Base-by-base conservation (phyloP, 2,113 vertebrate genomes). In the Dromiciops gliroides region DNA sequence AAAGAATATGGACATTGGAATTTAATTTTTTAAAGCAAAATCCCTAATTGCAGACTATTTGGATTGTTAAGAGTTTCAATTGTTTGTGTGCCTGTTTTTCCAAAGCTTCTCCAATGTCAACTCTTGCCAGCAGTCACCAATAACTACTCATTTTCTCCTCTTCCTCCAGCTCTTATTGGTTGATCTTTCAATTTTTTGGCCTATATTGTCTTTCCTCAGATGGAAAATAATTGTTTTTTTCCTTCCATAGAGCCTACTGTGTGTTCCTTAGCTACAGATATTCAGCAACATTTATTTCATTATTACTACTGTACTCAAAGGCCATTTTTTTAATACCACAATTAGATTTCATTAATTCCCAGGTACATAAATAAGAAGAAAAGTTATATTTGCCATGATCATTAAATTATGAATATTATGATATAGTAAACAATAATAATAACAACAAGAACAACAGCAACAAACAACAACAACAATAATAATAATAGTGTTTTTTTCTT, bases 401-500 rank as follows among this genome's bases (percentile, higher is more conserved):
- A 67, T 31, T 37, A 67, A 67, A 67, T 67, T 67, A 37, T 67
- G 37, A 37, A 37, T 28, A 4, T 67, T 67, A 50, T 6, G 9
- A 50, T 50, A 50, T 50, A 50, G n/a, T n/a, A n/a, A n/a, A n/a
- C n/a, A n/a, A n/a, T n/a, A n/a, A n/a, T n/a, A n/a, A n/a, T n/a
- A n/a, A n/a, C n/a, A n/a, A n/a, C n/a, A n/a, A n/a, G n/a, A n/a
- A n/a, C n/a, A n/a, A n/a, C n/a, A n/a, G n/a, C n/a, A n/a, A n/a
- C n/a, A n/a, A n/a, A n/a, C n/a, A n/a, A n/a, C n/a, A n/a, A n/a
- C n/a, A n/a, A n/a, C n/a, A n/a, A n/a, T n/a, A 12, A 67, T 37
- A 37, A 67, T 67, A 67, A 67, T 67, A 67, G 56, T 91, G 48
- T 19, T 22, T 0, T 92, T 95, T 93, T 26, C 44, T 95, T 95